Base-by-base conservation (phyloP, 2,113 vertebrate genomes). In the Leucopternis melanops region DNA sequence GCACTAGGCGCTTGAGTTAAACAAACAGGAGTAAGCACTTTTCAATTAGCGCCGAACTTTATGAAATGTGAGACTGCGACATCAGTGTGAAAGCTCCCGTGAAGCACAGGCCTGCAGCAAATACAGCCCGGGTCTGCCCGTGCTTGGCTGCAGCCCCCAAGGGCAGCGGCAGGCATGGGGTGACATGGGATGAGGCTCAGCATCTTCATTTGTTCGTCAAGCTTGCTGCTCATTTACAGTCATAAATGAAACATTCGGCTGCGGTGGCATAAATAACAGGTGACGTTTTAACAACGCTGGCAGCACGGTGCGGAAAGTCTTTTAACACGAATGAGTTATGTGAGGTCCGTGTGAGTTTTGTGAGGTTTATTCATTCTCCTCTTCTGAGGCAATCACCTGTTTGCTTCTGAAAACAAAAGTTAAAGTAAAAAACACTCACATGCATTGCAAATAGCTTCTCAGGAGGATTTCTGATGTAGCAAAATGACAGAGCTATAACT, bases 111-210 rank as follows among this genome's bases (percentile, higher is more conserved):
- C 45, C 52, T 19, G 22, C 31, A 13, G 45, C 45, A 34, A 21
- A 23, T 2, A 2, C 45, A 36, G 12, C 45, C 34, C 0, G 0
- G 11, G 8, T 18, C 45, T 22, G 55, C 54, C 50, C 0, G 1
- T 22, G 63, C 69, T 26, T 0, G 2, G 65, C 74, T 54, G 66
- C 62, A 9, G 67, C 49, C 26, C 44, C 62, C 74, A 40, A 31
- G 67, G 72, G 84, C 63, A 69, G 47, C 0, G 0, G 19, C 63
- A 31, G 72, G 34, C 71, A 36, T 2, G 0, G 42, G 62, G 26
- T 27, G 36, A 38, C 36, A 11, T 1, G 1, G 27, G 6, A n/a
- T 66, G 21, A 34, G 18, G 47, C 74, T 58, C 10, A 1, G 63
- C 3, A 0, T 26, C 77, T 84, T 66, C 42, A 1, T 52, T 66